These are phyloP conservation scores for Otis tarda DNA, from an alignment of 2,113 vertebrate genomes.

Conservation along the genomic window DNA sequence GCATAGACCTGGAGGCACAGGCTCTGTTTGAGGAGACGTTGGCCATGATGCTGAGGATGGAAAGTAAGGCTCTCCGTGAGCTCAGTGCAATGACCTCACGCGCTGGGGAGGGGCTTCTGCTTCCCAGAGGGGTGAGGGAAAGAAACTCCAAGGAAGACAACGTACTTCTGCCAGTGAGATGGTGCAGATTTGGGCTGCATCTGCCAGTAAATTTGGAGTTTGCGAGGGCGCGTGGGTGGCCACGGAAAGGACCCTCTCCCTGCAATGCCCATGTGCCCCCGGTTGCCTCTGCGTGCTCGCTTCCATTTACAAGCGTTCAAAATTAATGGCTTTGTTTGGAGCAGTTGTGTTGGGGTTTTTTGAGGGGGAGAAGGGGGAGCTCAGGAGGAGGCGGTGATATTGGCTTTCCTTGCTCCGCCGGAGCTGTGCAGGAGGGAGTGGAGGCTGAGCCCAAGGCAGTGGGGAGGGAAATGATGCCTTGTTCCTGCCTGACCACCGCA, in stretches of 20 bases:
- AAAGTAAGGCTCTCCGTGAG: slow-evolving; percentile 71
- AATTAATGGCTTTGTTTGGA: neutral
- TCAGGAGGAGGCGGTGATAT: neutral
- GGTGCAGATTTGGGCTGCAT: neutral
- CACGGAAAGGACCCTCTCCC: neutral
- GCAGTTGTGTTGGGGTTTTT: rapidly evolving
- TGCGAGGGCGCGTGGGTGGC: rapidly evolving
- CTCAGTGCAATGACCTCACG: rapidly evolving
- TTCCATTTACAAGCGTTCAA: neutral
- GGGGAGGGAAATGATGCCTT: neutral
- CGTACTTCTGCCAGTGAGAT: rapidly evolving
- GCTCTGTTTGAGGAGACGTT: slow-evolving; percentile 78
- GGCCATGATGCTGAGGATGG: slow-evolving; percentile 77
- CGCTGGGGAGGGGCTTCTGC: neutral
- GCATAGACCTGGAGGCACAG: slow-evolving; percentile 74
- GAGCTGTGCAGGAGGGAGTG: neutral
- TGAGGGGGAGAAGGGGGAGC: neutral
- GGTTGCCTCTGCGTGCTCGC: rapidly evolving
- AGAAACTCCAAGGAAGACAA: rapidly evolving
- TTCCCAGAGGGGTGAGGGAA: neutral
- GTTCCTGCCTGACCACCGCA: neutral
- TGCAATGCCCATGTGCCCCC: rapidly evolving
- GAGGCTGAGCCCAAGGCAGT: neutral
- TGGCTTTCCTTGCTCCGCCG: neutral
- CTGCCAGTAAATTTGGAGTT: neutral